phyloP scores from a whole-genome alignment of 2,797 vertebrate species.

The Pseudochirops cupreus region DNA sequence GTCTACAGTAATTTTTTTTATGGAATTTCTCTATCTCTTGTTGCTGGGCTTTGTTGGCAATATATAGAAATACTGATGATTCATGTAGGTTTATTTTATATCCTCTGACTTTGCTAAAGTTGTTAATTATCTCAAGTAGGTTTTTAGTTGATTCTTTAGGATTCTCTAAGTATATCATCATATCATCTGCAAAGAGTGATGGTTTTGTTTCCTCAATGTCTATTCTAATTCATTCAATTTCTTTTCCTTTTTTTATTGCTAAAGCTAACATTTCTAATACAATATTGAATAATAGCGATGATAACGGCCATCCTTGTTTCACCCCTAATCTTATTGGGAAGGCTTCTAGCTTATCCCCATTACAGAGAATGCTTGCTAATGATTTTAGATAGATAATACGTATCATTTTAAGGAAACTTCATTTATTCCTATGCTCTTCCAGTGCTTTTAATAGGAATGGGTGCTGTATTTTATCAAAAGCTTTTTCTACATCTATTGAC shows the following conservation, averaged over 20 bases:
- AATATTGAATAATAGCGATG: background rate
- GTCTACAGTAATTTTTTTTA: background rate
- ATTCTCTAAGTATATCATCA: background rate
- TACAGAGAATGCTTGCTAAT: background rate
- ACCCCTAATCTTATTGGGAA: background rate
- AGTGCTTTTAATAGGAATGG: background rate
- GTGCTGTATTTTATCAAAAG: background rate
- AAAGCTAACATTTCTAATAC: background rate
- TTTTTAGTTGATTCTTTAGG: background rate
- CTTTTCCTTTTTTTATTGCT: background rate
- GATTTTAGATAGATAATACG: background rate
- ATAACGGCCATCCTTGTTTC: background rate
- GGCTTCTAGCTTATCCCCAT: background rate
- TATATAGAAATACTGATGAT: too few relatives aligned
- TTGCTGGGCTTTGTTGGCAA: background rate
- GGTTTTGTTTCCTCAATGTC: background rate
- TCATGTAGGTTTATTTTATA: too few relatives aligned
- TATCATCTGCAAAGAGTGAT: background rate
- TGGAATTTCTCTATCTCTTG: background rate
- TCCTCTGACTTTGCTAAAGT: background rate
- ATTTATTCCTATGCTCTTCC: background rate
- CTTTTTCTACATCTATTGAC: background rate
- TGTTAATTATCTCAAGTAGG: background rate
- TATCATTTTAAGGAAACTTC: background rate
- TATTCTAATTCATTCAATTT: background rate